These are phyloP conservation scores for Falco punctatus DNA, from an alignment of 2,113 vertebrate genomes.

Conservation along the genomic window DNA sequence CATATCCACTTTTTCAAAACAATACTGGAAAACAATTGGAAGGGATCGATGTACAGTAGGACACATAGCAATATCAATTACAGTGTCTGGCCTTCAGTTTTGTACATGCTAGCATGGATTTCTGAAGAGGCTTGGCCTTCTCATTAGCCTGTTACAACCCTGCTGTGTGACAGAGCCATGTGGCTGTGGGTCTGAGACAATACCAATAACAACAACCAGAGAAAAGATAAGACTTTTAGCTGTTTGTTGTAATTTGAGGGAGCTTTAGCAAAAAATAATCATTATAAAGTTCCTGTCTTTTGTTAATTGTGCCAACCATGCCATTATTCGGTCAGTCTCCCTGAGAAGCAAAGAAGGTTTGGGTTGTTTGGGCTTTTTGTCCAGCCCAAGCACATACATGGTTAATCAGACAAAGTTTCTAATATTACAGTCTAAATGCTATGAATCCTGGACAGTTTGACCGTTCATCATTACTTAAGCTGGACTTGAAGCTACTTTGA, in stretches of 20 bases:
- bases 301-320: background rate
- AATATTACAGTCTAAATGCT: background rate
- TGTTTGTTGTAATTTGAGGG: background rate
- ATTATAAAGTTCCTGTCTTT: background rate
- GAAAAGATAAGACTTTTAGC: background rate
- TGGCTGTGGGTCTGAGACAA: background rate
- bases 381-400: background rate
- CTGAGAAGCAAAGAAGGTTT: background rate
- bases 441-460: background rate
- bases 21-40: background rate
- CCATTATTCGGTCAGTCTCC: background rate
- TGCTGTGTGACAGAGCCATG: background rate
- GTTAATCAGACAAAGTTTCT: background rate
- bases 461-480: background rate
- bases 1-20: background rate
- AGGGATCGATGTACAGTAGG: background rate
- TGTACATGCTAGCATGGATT: background rate
- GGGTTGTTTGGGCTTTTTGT: background rate
- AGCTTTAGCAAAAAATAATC: background rate
- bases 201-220: background rate
- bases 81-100: background rate
- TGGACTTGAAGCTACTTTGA: background rate
- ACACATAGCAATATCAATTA: background rate
- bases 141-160: background rate
- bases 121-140: background rate